A percentile compares a stretch with the other conserved stretches of the same genome.
Conservation (phyloP, 23 tunicate genomes). For the Oikopleura albicans region DNA sequence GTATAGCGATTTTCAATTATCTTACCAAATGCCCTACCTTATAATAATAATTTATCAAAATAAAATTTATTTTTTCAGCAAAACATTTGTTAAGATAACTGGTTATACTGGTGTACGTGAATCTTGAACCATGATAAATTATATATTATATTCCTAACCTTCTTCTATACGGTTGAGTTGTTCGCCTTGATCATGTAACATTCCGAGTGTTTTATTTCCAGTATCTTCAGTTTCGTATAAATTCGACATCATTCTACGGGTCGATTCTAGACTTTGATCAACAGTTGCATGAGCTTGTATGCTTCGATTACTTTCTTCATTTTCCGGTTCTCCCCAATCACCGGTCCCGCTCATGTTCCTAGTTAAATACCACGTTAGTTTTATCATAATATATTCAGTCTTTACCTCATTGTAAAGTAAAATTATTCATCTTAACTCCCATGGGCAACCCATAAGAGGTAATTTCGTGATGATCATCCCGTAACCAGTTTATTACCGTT, state of each 20-base stretch:
- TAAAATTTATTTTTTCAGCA: not conserved
- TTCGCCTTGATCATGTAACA: conserved; percentile 6
- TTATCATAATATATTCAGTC: no score
- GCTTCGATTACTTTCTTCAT: not conserved
- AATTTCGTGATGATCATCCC: no score
- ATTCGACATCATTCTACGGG: not conserved
- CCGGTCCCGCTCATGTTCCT: not conserved
- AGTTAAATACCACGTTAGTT: no score
- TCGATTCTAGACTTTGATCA: not conserved
- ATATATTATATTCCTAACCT: not conserved
- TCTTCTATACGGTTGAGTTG: conserved; percentile 3
- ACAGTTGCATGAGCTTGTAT: conserved; percentile 6
- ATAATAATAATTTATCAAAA: no score
- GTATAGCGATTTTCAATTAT: no score
- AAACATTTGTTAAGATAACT: not conserved
- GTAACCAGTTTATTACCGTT: no score
- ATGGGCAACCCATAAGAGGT: no score
- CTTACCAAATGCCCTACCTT: no score
- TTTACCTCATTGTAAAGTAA: no score
- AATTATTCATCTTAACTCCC: no score
- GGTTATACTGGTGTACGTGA: no score
- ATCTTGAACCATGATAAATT: not conserved
- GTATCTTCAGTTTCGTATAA: not conserved
- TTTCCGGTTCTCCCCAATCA: not conserved
- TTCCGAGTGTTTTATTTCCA: not conserved